These are phyloP conservation scores for Epinephelus cyanopodus DNA, from an alignment of 2,113 vertebrate species.

Conservation along the genomic window DNA sequence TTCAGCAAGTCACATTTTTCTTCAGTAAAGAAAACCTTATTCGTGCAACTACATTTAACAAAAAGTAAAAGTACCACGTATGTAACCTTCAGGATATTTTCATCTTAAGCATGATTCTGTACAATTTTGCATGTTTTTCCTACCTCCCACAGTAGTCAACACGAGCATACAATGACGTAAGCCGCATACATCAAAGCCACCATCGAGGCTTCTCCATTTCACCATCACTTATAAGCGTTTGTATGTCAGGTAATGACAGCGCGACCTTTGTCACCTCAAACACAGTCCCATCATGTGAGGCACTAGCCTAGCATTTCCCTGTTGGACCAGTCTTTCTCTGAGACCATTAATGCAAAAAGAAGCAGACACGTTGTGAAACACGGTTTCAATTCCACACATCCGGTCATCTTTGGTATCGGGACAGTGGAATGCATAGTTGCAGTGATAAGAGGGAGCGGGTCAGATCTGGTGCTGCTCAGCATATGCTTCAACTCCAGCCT, in stretches of 20 bases:
- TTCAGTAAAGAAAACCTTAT: conserved; percentile 85
- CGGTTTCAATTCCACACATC: conserved; percentile 81
- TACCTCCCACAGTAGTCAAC: conserved; percentile 88
- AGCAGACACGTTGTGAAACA: conserved; percentile 68
- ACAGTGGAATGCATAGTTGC: conserved; percentile 96
- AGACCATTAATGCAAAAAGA: conserved; percentile 73
- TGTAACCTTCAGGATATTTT: conserved; percentile 86
- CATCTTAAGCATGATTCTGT: conserved; percentile 88
- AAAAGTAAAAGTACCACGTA: conserved; percentile 90
- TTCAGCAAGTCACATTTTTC: conserved; percentile 86
- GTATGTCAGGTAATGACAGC: conserved; percentile 43
- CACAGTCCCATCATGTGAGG: conserved; percentile 59
- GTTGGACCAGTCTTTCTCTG: conserved; percentile 62
- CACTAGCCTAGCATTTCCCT: conserved; percentile 66
- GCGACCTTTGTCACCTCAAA: conserved; percentile 38
- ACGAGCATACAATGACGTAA: conserved; percentile 69
- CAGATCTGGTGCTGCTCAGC: conserved; percentile 72
- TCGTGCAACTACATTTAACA: conserved; percentile 88
- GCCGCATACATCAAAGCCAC: conserved; percentile 24
- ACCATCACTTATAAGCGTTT: conserved; percentile 38
- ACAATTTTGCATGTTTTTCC: conserved; percentile 85
- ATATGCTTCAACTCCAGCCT: conserved; percentile 70
- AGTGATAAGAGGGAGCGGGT: conserved; percentile 80
- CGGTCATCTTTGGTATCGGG: conserved; percentile 93
- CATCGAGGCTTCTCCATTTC: conserved; percentile 45